Base-by-base conservation (phyloP, 2,888 invertebrate species). In the Ectobius pallidus region DNA sequence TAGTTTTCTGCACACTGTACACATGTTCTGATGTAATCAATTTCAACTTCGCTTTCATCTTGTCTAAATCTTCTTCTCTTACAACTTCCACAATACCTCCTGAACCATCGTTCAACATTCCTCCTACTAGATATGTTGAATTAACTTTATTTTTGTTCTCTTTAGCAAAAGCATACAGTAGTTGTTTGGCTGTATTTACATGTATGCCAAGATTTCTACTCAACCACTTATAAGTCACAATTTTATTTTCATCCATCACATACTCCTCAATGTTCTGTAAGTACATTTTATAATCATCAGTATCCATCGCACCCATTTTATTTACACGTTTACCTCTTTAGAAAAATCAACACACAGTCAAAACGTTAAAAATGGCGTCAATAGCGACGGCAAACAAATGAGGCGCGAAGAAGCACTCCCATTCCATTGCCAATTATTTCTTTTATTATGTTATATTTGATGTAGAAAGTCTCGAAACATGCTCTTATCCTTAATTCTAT, bases 141-240 rank as follows among this genome's bases (percentile, higher is more conserved):
- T 75, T 70, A 2, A 83, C 77, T 9, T 77, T 75, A 11, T 79
- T 75, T 18, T 79, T 74, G 2, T 58, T 73, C n/a, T 77, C 76
- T 11, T 80, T 76, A 76, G 79, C 79, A 75, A 81, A 84, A 72
- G 80, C 77, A 78, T 80, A 79, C 18, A 84, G 77, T 63, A 84
- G 80, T 80, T 83, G 80, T 73, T 85, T 85, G 1, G 85, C 82
- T 14, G 81, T 46, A 75, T 85, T 85, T 2, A 84, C 84, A 74
- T 85, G 84, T 44, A 85, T 77, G 72, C 82, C 81, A 1, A 85
- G 75, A 63, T 81, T 80, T 72, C 83, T 82, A 74, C 84, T 84
- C 32, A 85, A 77, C 81, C 82, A 84, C 78, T 84, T 84, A 75
- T 84, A 85, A 0, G 85, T 85, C 69, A 81, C 81, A 72, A 81